Conservation (phyloP, 2,797 vertebrate species). For the Scleropages formosus region DNA sequence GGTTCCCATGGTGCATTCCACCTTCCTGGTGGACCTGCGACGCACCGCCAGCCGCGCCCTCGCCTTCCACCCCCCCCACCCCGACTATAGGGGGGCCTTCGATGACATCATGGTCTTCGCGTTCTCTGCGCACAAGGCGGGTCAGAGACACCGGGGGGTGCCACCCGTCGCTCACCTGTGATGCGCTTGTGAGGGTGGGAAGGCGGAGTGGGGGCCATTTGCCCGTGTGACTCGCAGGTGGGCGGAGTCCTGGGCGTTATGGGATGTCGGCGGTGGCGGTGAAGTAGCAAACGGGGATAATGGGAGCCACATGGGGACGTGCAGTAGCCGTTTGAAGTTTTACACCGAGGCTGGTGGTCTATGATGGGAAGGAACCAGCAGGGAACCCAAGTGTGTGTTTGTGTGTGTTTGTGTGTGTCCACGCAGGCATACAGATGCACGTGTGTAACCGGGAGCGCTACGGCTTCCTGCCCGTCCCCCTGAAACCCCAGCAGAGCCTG, state of each 20-base stretch:
- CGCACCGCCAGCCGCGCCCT: conserved; percentile 77
- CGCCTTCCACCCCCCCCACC: conserved; percentile 86
- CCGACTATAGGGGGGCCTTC: conserved; percentile 93
- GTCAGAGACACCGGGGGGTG: no score
- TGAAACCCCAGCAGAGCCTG: conserved; percentile 84
- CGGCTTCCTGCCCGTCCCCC: conserved; percentile 87
- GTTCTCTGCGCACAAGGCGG: conserved; percentile 89
- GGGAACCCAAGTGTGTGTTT: no score
- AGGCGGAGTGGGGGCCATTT: no score
- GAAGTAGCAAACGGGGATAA: no score
- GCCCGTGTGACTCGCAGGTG: no score
- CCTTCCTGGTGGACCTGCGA: conserved; percentile 87
- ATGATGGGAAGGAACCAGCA: background rate
- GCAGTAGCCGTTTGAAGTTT: conserved; percentile 19
- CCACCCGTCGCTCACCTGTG: no score
- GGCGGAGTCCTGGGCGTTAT: no score
- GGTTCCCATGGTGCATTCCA: conserved; percentile 95
- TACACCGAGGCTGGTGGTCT: conserved; percentile 19
- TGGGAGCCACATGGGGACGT: conserved; percentile 13
- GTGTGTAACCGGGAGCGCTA: conserved; percentile 91
- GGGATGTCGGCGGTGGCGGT: no score
- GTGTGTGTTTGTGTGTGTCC: background rate
- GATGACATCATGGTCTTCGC: conserved; percentile 98
- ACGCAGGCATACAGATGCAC: conserved; percentile 88
- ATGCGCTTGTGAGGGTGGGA: no score